A percentile compares a stretch with the other conserved stretches of the same genome.
Evolutionary conservation across 1,140 invertebrate genomes (phyloP).

Genomic region (Archegozetes longisetosus): DNA sequence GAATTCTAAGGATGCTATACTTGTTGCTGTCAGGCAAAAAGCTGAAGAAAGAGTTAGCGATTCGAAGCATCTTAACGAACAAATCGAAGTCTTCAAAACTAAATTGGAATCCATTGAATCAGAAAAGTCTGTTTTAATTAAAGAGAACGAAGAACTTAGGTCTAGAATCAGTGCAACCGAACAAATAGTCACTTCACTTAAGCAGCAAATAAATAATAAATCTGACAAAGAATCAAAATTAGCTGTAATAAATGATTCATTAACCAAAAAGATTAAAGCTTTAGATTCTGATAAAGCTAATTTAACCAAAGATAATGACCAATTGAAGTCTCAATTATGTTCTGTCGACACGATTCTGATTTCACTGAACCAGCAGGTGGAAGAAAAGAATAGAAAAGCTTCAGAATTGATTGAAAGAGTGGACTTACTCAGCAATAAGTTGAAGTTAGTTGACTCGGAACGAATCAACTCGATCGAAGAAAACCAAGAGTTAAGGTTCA

Average conservation of each 20-base stretch:
- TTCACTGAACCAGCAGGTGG: too few species aligned
- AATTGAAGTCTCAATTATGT: too few species aligned
- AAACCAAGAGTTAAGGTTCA: too few species aligned
- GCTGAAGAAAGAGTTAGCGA: not conserved
- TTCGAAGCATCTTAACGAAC: conserved; percentile 1
- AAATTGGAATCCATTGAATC: not conserved
- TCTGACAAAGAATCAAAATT: not conserved
- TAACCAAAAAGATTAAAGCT: not conserved
- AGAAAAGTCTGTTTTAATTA: not conserved
- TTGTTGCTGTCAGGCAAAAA: not conserved
- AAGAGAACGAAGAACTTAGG: too few species aligned
- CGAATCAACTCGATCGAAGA: too few species aligned
- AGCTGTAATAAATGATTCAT: not conserved
- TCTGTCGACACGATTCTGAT: too few species aligned
- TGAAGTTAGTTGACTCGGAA: too few species aligned
- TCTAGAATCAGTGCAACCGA: too few species aligned
- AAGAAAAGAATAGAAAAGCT: too few species aligned
- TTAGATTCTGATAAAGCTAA: not conserved
- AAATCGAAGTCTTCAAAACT: conserved; percentile 1
- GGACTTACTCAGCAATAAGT: too few species aligned
- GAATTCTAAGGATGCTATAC: not conserved
- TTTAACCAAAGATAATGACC: not conserved
- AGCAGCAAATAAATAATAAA: not conserved
- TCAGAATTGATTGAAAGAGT: too few species aligned
- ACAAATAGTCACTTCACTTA: not conserved